A percentile compares a stretch with the other conserved stretches of the same genome.
phyloP scores from a whole-genome alignment of 2,113 vertebrate species.

The Grallaria varia region DNA sequence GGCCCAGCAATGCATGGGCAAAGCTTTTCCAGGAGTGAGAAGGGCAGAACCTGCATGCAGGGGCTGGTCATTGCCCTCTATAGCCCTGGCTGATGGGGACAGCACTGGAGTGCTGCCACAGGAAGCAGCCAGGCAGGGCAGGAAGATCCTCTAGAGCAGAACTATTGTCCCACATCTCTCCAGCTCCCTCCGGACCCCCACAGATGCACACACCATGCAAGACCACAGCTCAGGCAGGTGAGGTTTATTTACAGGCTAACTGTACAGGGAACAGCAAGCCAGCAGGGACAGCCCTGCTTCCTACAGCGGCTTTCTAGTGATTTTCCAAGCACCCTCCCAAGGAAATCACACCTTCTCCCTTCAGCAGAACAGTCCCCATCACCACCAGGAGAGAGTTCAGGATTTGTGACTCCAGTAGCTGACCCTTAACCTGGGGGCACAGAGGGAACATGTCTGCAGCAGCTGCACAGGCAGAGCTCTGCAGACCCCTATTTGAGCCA shows the following conservation, averaged over 20 bases:
- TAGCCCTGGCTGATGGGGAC: not conserved
- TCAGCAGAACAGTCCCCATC: not conserved
- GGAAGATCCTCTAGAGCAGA: not conserved
- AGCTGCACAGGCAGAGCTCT: not conserved
- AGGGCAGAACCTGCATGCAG: not conserved
- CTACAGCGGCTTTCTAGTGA: not conserved
- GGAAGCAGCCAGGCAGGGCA: not conserved
- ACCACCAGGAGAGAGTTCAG: not conserved
- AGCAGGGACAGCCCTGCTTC: not conserved
- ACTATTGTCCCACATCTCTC: not conserved
- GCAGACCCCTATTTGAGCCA: accelerated
- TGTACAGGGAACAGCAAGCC: not conserved
- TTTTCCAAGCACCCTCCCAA: not conserved
- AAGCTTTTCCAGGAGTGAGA: not conserved
- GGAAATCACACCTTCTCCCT: not conserved
- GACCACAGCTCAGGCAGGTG: not conserved
- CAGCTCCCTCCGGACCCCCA: not conserved
- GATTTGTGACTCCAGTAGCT: not conserved
- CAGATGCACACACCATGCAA: not conserved
- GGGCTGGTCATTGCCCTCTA: accelerated
- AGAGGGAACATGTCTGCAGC: not conserved
- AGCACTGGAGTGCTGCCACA: accelerated
- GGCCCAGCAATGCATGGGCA: accelerated
- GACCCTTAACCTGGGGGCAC: not conserved
- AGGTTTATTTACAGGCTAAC: constrained; percentile 17